Conservation (phyloP, 2,113 vertebrate genomes). For the Bolborhynchus lineola region DNA sequence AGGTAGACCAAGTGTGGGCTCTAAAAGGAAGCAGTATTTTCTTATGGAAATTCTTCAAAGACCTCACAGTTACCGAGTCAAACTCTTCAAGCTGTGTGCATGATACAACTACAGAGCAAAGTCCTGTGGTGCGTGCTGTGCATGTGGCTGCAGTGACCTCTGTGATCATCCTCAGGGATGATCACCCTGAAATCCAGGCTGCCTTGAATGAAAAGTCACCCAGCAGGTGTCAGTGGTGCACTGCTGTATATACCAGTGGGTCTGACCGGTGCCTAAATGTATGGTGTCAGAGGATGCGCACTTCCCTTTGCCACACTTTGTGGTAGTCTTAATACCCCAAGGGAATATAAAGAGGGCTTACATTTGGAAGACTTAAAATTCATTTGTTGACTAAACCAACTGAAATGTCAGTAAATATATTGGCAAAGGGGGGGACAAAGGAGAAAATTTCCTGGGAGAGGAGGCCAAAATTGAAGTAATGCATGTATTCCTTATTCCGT, state of each 20-base stretch:
- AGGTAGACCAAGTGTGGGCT: not conserved
- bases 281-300: not conserved
- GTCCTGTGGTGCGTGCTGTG: not conserved
- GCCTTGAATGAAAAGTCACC: not conserved
- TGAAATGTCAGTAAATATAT: not conserved
- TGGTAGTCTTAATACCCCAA: not conserved
- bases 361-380: not conserved
- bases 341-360: not conserved
- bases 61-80: not conserved
- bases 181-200: not conserved
- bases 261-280: not conserved
- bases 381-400: not conserved
- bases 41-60: not conserved
- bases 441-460: not conserved
- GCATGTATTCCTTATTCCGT: not conserved
- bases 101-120: accelerated
- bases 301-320: not conserved
- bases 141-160: not conserved
- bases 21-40: not conserved
- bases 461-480: not conserved
- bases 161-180: not conserved
- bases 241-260: not conserved
- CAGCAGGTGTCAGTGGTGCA: constrained; percentile 50
- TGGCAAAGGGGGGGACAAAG: not conserved
- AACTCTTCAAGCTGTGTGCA: not conserved